Conservation (phyloP, 2,113 vertebrate species). For the Agapornis roseicollis region DNA sequence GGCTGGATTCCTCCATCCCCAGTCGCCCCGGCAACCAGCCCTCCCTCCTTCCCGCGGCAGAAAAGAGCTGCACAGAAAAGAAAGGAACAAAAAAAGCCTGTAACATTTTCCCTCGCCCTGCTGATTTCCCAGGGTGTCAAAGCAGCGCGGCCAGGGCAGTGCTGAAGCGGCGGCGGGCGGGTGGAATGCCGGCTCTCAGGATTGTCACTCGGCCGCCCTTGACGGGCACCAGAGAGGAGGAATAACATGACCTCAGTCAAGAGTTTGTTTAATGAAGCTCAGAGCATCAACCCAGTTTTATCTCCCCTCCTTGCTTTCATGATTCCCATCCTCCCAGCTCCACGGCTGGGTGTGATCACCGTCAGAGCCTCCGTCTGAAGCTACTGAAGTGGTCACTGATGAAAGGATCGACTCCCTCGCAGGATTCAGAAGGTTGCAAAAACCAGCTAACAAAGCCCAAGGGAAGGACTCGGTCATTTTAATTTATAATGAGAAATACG, state of each 20-base stretch:
- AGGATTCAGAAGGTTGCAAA: not conserved
- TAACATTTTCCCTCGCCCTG: not conserved
- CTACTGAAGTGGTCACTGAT: not conserved
- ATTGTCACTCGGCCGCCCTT: not conserved
- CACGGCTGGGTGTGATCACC: not conserved
- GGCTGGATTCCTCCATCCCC: constrained; percentile 45
- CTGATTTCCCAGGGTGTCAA: constrained; percentile 29
- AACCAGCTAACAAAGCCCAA: not conserved
- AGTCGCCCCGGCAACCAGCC: constrained; percentile 72
- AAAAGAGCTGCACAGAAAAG: constrained; percentile 22
- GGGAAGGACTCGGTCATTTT: not conserved
- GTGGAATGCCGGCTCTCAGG: not conserved
- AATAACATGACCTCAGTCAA: not conserved
- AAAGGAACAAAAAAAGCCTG: not conserved
- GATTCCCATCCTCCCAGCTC: not conserved
- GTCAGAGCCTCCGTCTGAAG: fast-evolving
- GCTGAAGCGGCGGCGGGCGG: not conserved
- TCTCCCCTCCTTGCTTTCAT: not conserved
- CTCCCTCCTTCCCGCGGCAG: not conserved
- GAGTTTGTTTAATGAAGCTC: not conserved
- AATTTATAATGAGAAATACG: not conserved
- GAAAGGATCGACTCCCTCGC: not conserved
- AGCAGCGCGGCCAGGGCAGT: not conserved
- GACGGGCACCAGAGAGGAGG: fast-evolving
- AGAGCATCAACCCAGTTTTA: not conserved